phyloP scores from a whole-genome alignment of 2,113 vertebrate genomes.

The Myotis lucifugus region DNA sequence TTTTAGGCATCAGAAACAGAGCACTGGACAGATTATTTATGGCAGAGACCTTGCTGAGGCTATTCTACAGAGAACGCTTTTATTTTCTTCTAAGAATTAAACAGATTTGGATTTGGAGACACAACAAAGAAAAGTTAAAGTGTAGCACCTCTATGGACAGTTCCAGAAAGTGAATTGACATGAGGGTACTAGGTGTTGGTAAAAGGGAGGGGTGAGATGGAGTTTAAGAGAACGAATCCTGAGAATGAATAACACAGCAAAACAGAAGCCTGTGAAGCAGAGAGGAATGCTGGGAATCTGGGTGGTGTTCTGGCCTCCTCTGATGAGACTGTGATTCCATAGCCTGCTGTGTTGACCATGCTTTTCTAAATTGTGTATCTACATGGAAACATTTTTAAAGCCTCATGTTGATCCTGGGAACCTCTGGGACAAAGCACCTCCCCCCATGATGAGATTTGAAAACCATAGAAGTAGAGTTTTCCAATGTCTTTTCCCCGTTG shows the following conservation, averaged over 20 bases:
- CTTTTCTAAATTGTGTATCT: neutral
- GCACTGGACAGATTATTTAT: neutral
- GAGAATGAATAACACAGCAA: neutral
- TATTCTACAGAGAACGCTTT: neutral
- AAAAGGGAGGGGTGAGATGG: neutral
- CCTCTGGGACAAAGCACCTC: neutral
- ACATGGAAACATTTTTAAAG: neutral
- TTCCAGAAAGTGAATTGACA: neutral
- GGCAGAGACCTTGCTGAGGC: neutral
- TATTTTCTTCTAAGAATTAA: slow-evolving; percentile 9
- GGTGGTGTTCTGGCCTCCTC: neutral
- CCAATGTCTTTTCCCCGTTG: neutral
- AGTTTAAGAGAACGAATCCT: neutral
- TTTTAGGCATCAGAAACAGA: neutral
- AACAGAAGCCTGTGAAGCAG: neutral
- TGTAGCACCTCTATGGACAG: neutral
- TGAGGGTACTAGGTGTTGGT: neutral
- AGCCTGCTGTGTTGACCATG: neutral
- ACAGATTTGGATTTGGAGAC: neutral
- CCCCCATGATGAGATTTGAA: neutral
- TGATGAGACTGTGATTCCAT: neutral
- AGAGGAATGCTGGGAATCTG: neutral
- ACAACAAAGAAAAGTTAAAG: neutral
- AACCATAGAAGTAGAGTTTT: neutral
- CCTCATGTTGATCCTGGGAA: neutral